Conservation (phyloP, 2,888 invertebrate genomes). For the Thymelicus lineola region DNA sequence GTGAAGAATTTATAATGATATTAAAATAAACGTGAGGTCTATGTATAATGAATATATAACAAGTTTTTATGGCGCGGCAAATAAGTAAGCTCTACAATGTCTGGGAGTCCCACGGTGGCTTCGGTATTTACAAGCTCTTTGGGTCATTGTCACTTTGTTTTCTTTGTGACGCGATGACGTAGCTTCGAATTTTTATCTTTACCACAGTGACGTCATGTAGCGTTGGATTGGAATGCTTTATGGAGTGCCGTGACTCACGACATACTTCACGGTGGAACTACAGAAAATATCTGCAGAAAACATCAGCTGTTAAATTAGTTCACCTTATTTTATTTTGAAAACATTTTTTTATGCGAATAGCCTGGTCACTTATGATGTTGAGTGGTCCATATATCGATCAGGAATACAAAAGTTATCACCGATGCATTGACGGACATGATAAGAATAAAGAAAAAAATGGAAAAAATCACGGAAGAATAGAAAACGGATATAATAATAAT, state of each 20-base stretch:
- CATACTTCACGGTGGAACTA: slow-evolving; percentile 47
- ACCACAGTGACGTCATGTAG: slow-evolving; percentile 55
- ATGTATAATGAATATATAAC: slow-evolving; percentile 16
- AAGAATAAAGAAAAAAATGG: too few relatives aligned
- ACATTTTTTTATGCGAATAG: too few relatives aligned
- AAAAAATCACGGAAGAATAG: too few relatives aligned
- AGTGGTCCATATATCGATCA: too few relatives aligned
- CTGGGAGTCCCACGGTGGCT: neutral
- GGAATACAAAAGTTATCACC: too few relatives aligned
- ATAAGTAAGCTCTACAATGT: neutral
- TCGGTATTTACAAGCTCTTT: neutral
- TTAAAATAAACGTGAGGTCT: slow-evolving; percentile 12
- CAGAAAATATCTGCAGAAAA: neutral
- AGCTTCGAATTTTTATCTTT: slow-evolving; percentile 17
- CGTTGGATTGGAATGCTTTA: slow-evolving; percentile 49
- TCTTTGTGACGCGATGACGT: slow-evolving; percentile 15
- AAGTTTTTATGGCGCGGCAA: neutral
- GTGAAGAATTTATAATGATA: slow-evolving; percentile 18
- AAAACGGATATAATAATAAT: too few relatives aligned
- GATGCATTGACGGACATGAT: too few relatives aligned
- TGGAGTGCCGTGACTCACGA: slow-evolving; percentile 56
- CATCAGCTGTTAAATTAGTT: neutral
- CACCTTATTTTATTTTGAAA: too few relatives aligned
- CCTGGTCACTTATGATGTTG: too few relatives aligned
- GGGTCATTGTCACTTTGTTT: slow-evolving; percentile 15